Percentiles rank a stretch among this genome's conserved stretches.
Evolutionary conservation across 2,113 vertebrate species (phyloP).

Genomic region (Chaetops frenatus): DNA sequence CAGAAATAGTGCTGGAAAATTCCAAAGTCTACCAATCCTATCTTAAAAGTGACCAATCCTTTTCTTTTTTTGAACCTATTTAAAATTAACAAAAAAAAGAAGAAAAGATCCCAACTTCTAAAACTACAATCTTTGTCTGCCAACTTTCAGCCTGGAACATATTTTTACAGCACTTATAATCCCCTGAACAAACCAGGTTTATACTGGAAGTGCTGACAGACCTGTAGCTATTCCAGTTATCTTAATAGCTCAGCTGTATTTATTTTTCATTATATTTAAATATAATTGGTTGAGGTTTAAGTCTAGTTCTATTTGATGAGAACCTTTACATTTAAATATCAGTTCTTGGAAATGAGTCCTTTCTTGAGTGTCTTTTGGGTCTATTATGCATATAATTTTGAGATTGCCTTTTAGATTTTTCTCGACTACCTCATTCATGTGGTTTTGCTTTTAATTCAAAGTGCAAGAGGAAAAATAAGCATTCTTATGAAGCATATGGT

Average conservation of each 20-base stretch:
- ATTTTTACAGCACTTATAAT: conserved; percentile 75
- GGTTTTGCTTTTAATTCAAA: conserved; percentile 16
- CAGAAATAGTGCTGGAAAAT: conserved; percentile 56
- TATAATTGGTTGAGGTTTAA: conserved; percentile 70
- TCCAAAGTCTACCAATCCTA: conserved; percentile 53
- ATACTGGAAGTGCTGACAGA: conserved; percentile 75
- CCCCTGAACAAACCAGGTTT: conserved; percentile 69
- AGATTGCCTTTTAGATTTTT: conserved; percentile 10
- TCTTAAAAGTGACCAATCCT: conserved; percentile 21
- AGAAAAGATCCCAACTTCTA: neutral
- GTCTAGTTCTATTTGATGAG: conserved; percentile 55
- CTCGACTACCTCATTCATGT: conserved; percentile 2
- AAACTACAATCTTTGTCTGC: conserved; percentile 62
- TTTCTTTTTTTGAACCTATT: conserved; percentile 1
- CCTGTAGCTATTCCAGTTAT: conserved; percentile 60
- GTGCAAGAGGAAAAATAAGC: neutral
- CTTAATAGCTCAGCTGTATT: conserved; percentile 75
- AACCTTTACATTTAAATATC: conserved; percentile 65
- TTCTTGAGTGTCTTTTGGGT: conserved; percentile 2
- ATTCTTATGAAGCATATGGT: neutral
- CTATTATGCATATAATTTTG: neutral
- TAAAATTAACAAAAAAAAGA: neutral
- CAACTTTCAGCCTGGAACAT: conserved; percentile 66
- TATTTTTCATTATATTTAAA: conserved; percentile 78
- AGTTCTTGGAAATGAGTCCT: conserved; percentile 31